Evolutionary conservation across 2,113 vertebrate genomes (phyloP).

Genomic region (Heptranchias perlo): DNA sequence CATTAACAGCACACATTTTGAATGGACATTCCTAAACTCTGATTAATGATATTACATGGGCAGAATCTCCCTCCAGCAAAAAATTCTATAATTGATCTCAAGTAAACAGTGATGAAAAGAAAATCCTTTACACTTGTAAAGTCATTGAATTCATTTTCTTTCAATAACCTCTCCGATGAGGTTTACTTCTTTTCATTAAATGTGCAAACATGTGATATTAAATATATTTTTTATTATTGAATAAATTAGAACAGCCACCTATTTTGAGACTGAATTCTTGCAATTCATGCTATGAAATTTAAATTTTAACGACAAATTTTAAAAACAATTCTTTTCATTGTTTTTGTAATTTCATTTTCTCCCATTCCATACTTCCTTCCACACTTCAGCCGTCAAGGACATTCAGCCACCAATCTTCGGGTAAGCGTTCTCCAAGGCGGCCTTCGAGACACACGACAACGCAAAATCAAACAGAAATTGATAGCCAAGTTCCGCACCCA

Average conservation of each 20-base stretch:
- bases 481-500: too few species aligned
- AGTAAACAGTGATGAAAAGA: slow-evolving; percentile 20
- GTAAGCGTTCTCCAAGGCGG: too few species aligned
- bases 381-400: too few species aligned
- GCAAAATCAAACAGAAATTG: too few species aligned
- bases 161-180: slow-evolving; percentile 16
- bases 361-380: neutral
- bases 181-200: slow-evolving; percentile 20
- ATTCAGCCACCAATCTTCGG: too few species aligned
- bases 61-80: neutral
- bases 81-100: slow-evolving; percentile 16
- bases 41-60: neutral
- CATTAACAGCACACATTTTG: neutral
- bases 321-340: neutral
- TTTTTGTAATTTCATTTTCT: neutral
- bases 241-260: neutral
- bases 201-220: neutral
- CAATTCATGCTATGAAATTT: neutral
- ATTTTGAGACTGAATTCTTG: neutral
- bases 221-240: neutral
- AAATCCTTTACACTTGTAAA: slow-evolving; percentile 20
- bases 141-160: slow-evolving; percentile 8
- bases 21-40: neutral
- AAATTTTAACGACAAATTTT: neutral
- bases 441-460: too few species aligned